A percentile compares a stretch with the other conserved stretches of the same genome.
Evolutionary conservation across 1,140 invertebrate genomes (phyloP).

Genomic region (Cotesia glomerata): DNA sequence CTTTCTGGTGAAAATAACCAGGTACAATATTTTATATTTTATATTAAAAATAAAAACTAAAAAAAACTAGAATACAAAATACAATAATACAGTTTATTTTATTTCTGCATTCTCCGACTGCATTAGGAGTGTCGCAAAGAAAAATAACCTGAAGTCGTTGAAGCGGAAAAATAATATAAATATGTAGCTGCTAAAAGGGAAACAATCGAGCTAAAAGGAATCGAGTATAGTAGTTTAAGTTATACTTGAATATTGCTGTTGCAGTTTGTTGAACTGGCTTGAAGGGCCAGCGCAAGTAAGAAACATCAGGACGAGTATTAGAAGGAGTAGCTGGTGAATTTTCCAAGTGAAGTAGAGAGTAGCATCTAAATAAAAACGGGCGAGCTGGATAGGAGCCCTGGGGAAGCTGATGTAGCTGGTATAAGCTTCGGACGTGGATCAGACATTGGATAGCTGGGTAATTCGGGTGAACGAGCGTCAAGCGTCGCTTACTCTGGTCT

Average conservation of each 20-base stretch:
- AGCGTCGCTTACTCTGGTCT: constrained; percentile 15
- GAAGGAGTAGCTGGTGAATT: background rate
- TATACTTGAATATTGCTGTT: no score
- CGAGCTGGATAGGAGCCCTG: background rate
- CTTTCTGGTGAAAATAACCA: no score
- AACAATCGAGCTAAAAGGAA: constrained; percentile 11
- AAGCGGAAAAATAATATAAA: background rate
- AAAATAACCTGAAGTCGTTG: background rate
- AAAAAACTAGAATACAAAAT: no score
- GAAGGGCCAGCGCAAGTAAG: no score
- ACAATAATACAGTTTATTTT: no score
- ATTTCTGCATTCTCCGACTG: no score
- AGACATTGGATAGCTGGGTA: constrained; percentile 14
- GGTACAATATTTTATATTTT: no score
- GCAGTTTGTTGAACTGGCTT: no score
- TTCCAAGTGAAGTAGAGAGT: background rate
- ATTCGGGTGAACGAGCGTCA: constrained; percentile 31
- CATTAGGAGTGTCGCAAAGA: background rate
- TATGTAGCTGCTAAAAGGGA: constrained; percentile 2
- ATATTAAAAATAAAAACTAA: no score
- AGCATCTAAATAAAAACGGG: background rate
- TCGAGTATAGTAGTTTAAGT: background rate
- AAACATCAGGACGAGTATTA: no score
- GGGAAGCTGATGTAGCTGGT: background rate
- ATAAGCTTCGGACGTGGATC: background rate